Evolutionary conservation across 2,888 invertebrate species (phyloP).

Genomic region (Andricus quercusramuli): DNA sequence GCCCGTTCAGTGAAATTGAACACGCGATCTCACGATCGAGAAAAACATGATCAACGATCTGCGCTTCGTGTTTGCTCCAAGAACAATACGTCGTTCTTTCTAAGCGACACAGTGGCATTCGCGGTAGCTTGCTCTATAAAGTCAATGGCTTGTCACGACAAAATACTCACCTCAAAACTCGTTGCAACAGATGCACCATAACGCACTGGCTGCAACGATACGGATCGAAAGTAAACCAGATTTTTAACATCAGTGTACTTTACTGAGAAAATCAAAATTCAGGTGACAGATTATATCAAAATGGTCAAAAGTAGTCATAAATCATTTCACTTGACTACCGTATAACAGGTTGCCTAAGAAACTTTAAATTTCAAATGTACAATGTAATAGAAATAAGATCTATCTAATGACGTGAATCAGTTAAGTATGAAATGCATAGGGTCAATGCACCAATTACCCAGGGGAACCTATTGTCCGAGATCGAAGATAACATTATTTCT

Average conservation of each 20-base stretch:
- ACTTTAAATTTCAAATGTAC: background rate
- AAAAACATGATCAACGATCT: slow-evolving; percentile 42
- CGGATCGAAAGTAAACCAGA: slow-evolving; percentile 22
- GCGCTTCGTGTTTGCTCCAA: slow-evolving; percentile 35
- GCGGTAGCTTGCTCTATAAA: slow-evolving; percentile 38
- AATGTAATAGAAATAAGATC: background rate
- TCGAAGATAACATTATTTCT: no score
- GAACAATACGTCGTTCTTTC: slow-evolving; percentile 43
- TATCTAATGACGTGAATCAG: background rate
- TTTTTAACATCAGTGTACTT: background rate
- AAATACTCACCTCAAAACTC: slow-evolving; percentile 19
- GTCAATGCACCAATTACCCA: no score
- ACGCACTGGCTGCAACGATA: slow-evolving; percentile 24
- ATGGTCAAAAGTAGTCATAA: background rate
- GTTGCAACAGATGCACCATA: slow-evolving; percentile 35
- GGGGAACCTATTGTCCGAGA: no score
- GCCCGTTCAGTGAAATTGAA: slow-evolving; percentile 21
- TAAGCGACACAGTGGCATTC: slow-evolving; percentile 37
- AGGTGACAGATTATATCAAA: slow-evolving; percentile 4
- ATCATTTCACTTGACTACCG: background rate
- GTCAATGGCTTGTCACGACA: slow-evolving; percentile 37
- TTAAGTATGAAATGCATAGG: background rate
- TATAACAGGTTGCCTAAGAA: background rate
- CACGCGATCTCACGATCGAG: slow-evolving; percentile 41
- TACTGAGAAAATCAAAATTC: slow-evolving; percentile 3